Evolutionary conservation across 2,888 invertebrate genomes (phyloP).

Genomic region (Daptonema setosum): DNA sequence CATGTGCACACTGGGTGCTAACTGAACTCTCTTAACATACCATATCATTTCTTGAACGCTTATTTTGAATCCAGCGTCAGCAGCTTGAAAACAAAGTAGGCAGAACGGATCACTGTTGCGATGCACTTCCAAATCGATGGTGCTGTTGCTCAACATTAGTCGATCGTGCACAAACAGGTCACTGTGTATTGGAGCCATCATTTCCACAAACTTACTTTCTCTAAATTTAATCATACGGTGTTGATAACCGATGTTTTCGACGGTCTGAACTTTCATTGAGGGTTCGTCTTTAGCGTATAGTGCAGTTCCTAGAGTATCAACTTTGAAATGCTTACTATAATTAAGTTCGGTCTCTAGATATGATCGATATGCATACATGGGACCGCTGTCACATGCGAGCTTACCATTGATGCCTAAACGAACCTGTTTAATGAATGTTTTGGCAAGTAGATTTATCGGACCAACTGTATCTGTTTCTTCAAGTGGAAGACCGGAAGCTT

Average conservation of each 20-base stretch:
- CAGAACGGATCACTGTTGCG: background rate
- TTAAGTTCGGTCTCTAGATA: background rate
- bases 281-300: background rate
- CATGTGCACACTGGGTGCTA: background rate
- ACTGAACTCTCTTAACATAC: background rate
- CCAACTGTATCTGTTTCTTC: background rate
- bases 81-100: background rate
- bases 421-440: slow-evolving; percentile 4
- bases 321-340: background rate
- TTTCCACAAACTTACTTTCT: background rate
- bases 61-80: background rate
- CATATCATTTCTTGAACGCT: background rate
- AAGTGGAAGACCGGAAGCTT: background rate
- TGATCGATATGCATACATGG: slow-evolving; percentile 1
- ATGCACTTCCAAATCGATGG: background rate
- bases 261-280: background rate
- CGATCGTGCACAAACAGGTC: background rate
- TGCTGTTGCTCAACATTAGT: background rate
- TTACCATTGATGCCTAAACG: slow-evolving; percentile 1
- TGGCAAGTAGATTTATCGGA: slow-evolving; percentile 2
- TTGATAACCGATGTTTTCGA: background rate
- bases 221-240: background rate
- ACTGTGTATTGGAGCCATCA: background rate
- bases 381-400: slow-evolving; percentile 2
- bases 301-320: background rate